Percentiles rank a stretch among this genome's conserved stretches.
Conservation (phyloP, 2,888 invertebrate genomes). For the Dryobota labecula region DNA sequence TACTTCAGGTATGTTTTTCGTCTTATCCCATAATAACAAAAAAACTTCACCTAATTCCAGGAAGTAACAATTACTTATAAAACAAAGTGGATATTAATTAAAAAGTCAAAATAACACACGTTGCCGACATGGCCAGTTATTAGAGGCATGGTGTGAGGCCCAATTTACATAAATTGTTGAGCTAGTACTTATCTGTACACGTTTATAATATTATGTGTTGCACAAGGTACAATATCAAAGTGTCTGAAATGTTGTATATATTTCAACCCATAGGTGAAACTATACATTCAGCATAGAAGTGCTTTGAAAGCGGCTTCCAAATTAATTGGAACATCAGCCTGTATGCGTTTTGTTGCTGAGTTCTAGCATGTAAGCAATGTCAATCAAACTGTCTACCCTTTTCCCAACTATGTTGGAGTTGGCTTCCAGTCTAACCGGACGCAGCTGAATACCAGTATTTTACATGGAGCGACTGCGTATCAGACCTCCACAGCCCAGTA, state of each 20-base stretch:
- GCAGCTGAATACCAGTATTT: no score
- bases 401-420: no score
- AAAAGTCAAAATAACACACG: slow-evolving; percentile 53
- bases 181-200: slow-evolving; percentile 37
- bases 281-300: background rate
- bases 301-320: background rate
- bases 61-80: slow-evolving; percentile 49
- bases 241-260: background rate
- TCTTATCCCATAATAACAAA: background rate
- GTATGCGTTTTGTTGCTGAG: background rate
- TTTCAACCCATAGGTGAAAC: background rate
- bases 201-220: slow-evolving; percentile 17
- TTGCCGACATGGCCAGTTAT: slow-evolving; percentile 42
- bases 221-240: slow-evolving; percentile 1
- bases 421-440: no score
- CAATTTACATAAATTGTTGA: slow-evolving; percentile 54
- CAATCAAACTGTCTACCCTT: no score
- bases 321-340: no score
- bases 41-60: slow-evolving; percentile 14
- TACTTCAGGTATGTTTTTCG: background rate
- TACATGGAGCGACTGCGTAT: no score
- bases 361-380: background rate
- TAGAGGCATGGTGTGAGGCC: slow-evolving; percentile 49
- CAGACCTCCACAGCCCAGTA: no score
- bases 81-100: slow-evolving; percentile 58